Conservation (phyloP, 2,113 vertebrate species). For the Stigmatopora argus region DNA sequence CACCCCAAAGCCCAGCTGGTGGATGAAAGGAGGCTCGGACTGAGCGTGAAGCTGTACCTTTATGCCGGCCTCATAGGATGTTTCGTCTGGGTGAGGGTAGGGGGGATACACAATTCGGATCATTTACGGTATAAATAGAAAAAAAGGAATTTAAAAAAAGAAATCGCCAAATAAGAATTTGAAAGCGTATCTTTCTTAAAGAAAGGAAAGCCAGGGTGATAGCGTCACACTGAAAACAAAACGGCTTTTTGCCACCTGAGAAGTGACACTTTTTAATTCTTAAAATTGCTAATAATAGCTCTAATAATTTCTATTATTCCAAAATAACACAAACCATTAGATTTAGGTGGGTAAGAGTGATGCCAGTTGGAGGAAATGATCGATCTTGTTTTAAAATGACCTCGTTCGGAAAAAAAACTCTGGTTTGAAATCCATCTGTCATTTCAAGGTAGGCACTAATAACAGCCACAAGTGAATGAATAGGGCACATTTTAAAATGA, state of each 20-base stretch:
- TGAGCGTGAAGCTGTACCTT: slow-evolving; percentile 73
- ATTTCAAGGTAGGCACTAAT: slow-evolving; percentile 8
- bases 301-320: neutral
- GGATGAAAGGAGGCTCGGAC: slow-evolving; percentile 68
- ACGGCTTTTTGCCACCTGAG: neutral
- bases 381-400: neutral
- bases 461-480: slow-evolving; percentile 33
- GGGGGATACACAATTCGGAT: slow-evolving; percentile 56
- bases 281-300: neutral
- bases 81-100: slow-evolving; percentile 60
- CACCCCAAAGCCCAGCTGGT: slow-evolving; percentile 70
- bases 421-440: neutral
- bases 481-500: slow-evolving; percentile 21
- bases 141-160: slow-evolving; percentile 19
- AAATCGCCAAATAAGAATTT: slow-evolving; percentile 16
- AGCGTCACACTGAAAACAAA: neutral
- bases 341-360: neutral
- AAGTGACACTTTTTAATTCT: neutral
- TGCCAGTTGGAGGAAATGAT: neutral
- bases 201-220: slow-evolving; percentile 1
- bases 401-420: neutral
- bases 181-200: neutral
- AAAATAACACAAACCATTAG: neutral
- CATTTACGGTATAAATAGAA: slow-evolving; percentile 28
- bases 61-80: slow-evolving; percentile 70